phyloP scores from a whole-genome alignment of 1,140 invertebrate genomes.

The Drosophila kikkawai region DNA sequence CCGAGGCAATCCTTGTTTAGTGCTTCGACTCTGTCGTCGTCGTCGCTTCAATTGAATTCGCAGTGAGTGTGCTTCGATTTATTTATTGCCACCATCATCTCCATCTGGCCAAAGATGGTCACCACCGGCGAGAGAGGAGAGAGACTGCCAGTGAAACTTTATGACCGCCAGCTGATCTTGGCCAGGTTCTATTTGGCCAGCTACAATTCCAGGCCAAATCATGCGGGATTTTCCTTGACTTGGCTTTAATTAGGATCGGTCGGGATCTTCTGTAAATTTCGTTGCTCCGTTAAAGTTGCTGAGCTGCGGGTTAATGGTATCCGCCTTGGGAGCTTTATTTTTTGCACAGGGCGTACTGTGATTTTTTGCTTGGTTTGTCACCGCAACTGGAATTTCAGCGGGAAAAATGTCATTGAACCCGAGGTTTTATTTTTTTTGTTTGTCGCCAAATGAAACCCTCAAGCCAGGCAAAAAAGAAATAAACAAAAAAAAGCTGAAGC shows the following conservation, averaged over 20 bases:
- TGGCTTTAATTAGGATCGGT: slow-evolving; percentile 44
- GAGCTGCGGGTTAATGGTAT: slow-evolving; percentile 58
- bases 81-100: slow-evolving; percentile 68
- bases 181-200: slow-evolving; percentile 28
- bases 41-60: slow-evolving; percentile 43
- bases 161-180: slow-evolving; percentile 62
- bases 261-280: slow-evolving; percentile 22
- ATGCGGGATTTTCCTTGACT: slow-evolving; percentile 35
- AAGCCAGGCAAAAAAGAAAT: slow-evolving; percentile 36
- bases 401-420: slow-evolving; percentile 74
- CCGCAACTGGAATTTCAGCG: slow-evolving; percentile 57
- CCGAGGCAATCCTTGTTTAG: slow-evolving; percentile 40
- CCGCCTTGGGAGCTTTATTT: slow-evolving; percentile 30
- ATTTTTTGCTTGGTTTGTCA: slow-evolving; percentile 54
- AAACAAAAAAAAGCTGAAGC: slow-evolving; percentile 24
- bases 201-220: slow-evolving; percentile 36
- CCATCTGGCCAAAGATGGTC: slow-evolving; percentile 67
- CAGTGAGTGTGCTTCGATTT: slow-evolving; percentile 62
- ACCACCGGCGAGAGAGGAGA: slow-evolving; percentile 9
- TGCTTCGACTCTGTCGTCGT: slow-evolving; percentile 40
- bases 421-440: not conserved
- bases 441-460: slow-evolving; percentile 59
- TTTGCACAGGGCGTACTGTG: slow-evolving; percentile 41
- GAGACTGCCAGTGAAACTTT: slow-evolving; percentile 65
- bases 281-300: slow-evolving; percentile 50